Conservation (phyloP, 2,888 invertebrate species). For the Galeopsomyia nigrocyanea region DNA sequence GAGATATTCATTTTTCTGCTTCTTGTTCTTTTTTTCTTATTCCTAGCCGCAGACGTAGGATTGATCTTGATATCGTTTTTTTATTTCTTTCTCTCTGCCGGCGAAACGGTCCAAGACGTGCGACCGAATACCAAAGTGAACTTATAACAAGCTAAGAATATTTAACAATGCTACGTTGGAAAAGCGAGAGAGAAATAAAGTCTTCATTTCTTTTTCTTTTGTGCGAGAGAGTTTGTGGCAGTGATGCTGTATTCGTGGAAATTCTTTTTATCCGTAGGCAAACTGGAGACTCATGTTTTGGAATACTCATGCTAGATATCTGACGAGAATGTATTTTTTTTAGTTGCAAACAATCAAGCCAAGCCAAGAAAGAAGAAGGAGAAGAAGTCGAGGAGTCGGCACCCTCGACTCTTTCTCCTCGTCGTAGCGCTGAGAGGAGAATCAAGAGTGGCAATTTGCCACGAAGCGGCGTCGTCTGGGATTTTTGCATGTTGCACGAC, state of each 20-base stretch:
- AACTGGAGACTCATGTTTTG: too few species aligned
- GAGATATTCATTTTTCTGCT: slow-evolving; percentile 34
- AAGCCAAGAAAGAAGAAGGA: neutral
- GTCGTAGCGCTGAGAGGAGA: neutral
- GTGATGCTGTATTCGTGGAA: too few species aligned
- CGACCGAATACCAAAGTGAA: slow-evolving; percentile 25
- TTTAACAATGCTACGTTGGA: neutral
- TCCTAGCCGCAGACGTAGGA: slow-evolving; percentile 2
- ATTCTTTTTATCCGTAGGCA: neutral
- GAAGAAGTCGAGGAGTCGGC: neutral
- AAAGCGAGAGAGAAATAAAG: too few species aligned
- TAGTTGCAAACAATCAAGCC: too few species aligned
- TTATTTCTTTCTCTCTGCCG: neutral
- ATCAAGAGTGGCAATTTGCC: slow-evolving; percentile 14
- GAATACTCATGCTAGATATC: too few species aligned
- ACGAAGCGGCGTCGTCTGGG: slow-evolving; percentile 17
- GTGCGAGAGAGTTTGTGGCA: too few species aligned
- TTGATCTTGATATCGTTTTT: slow-evolving; percentile 23
- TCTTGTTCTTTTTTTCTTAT: neutral
- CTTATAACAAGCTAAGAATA: slow-evolving; percentile 13
- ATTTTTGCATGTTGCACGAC: slow-evolving; percentile 11
- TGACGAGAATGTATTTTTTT: too few species aligned
- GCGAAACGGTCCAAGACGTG: slow-evolving; percentile 12
- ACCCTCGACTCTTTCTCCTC: neutral
- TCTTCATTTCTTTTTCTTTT: too few species aligned